Base-by-base conservation (phyloP, 1,140 invertebrate genomes). In the Charaxes varanes region DNA sequence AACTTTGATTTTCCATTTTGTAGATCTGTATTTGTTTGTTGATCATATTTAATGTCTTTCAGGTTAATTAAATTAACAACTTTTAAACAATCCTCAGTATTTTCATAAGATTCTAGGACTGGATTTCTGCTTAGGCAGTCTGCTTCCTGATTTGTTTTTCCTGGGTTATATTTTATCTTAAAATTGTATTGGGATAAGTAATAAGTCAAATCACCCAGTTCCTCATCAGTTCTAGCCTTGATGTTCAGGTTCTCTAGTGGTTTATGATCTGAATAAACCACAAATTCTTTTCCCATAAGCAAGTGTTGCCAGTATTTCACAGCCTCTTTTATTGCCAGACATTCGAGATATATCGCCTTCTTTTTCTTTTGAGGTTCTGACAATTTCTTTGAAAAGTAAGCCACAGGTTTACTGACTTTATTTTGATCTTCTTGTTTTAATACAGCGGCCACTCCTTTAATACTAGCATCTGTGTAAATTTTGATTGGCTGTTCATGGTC, bases 301-400 rank as follows among this genome's bases (percentile, higher is more conserved):
- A 55, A 63, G 26, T 74, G 44, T 50, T 77, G 70, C 68, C 72
- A 81, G 43, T 72, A 79, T 55, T 47, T 69, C 17, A 81, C 16
- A 26, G 57, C 53, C 60, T 83, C 74, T 65, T 71, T 78, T 10
- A 81, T 77, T n/a, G 22, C 22, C 7, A 23, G 10, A n/a, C 22
- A 23, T 2, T 4, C 22, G 2, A 23, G 7, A 23, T 23, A 23
- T 4, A 23, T 4, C 6, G 22, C 7, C 10, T 23, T 23, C n/a
- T 23, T 23, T 8, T n/a, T 4, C 7, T 23, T 23, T 23, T 23
- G 22, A 8, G 7, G 2, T 4, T 23, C 22, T n/a, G 6, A n/a
- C 2, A 23, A n/a, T 23, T 23, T 23, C n/a, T 23, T 23, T n/a
- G 7, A 23, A 23, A 23, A 23, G 10, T 23, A 23, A n/a, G 22